A percentile compares a stretch with the other conserved stretches of the same genome.
These are phyloP conservation scores for Collichthys lucidus DNA, from an alignment of 2,113 vertebrate genomes.

Conservation along the genomic window DNA sequence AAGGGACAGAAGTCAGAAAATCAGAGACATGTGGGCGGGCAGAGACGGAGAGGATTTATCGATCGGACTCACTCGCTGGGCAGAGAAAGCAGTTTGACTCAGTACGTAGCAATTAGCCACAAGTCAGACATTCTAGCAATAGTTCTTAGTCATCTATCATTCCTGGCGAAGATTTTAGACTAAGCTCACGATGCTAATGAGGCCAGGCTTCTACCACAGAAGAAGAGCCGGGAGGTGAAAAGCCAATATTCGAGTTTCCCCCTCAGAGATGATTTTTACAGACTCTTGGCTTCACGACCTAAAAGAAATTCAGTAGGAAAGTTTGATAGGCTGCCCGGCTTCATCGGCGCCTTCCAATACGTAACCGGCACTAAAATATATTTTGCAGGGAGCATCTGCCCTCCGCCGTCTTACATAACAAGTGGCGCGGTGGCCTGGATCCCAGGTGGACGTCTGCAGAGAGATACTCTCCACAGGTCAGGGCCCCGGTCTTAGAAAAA, in stretches of 20 bases:
- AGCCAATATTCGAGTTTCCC: neutral
- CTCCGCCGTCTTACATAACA: constrained; percentile 48
- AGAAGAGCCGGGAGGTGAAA: neutral
- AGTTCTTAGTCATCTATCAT: constrained; percentile 40
- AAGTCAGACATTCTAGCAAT: constrained; percentile 24
- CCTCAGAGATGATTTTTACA: neutral
- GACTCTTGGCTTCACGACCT: constrained; percentile 1
- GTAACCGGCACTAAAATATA: constrained; percentile 27
- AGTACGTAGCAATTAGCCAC: constrained; percentile 16
- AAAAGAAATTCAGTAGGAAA: constrained; percentile 45
- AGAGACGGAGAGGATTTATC: constrained; percentile 31
- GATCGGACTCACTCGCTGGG: constrained; percentile 28
- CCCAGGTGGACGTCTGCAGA: constrained; percentile 58
- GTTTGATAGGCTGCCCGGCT: constrained; percentile 30
- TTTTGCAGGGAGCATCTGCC: constrained; percentile 2
- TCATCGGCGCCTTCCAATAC: constrained; percentile 22
- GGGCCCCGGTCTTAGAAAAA: constrained; percentile 52
- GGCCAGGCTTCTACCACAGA: neutral
- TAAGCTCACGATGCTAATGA: neutral
- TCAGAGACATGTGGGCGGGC: constrained; percentile 30
- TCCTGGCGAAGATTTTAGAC: neutral
- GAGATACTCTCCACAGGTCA: constrained; percentile 64
- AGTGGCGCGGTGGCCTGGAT: constrained; percentile 53
- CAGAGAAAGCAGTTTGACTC: constrained; percentile 32
- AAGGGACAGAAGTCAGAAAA: constrained; percentile 14